Conservation (phyloP, 2,113 vertebrate species). For the Rhinopomastus cyanomelas region DNA sequence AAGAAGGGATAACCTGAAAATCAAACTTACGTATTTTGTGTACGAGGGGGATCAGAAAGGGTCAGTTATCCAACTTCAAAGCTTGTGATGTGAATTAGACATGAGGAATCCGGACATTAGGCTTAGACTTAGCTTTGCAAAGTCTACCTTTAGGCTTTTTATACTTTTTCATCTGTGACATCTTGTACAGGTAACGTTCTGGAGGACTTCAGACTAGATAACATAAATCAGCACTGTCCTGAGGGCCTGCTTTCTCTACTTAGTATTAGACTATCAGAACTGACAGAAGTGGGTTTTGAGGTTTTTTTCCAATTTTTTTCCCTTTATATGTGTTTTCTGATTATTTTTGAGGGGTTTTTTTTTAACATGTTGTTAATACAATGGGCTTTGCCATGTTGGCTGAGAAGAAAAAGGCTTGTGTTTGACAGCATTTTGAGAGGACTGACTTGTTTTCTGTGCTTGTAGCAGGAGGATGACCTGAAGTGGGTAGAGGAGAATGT, state of each 20-base stretch:
- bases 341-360: neutral
- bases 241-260: neutral
- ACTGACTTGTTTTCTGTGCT: constrained; percentile 28
- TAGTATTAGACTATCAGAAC: neutral
- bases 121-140: neutral
- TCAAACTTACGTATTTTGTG: neutral
- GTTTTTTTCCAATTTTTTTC: neutral
- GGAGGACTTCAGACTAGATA: neutral
- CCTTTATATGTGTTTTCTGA: neutral
- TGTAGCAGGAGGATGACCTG: constrained; percentile 81
- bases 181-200: neutral
- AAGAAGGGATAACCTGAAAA: neutral
- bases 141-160: neutral
- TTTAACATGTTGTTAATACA: neutral
- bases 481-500: constrained; percentile 87
- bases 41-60: neutral
- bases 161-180: neutral
- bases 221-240: neutral
- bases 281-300: neutral
- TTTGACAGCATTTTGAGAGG: neutral
- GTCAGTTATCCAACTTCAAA: neutral
- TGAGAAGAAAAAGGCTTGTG: neutral
- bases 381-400: neutral
- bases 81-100: neutral
- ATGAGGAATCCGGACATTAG: neutral